Evolutionary conservation across 2,113 vertebrate species (phyloP), one percentile per base, ranked within the genome.

Genomic region (Rhea americana): DNA sequence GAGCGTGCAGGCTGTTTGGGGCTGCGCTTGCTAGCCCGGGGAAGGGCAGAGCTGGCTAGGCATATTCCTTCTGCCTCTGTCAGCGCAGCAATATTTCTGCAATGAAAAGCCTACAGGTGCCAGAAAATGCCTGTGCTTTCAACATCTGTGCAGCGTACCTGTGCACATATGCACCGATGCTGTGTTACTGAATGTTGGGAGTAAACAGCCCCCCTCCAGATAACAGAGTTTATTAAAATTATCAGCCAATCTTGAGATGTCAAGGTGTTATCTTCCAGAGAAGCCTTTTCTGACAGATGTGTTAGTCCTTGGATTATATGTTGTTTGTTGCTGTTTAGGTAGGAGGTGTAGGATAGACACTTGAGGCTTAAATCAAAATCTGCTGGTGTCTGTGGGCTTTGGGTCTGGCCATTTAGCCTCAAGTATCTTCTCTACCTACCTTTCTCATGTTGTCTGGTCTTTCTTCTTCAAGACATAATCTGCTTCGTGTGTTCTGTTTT

Each of bases 131-230:
- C 39, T 0, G 0, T 25, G 53, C 50, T 61, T 47, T 59, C 2
- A 0, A 48, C 59, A n/a, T 25, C 1, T 2, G 3, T 6, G 4
- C 0, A 3, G 22, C 3, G 35, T 5, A 48, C 0, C 3, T 17
- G 55, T n/a, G 22, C 39, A 12, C 11, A 26, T 58, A 48, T 3
- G 1, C 22, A 24, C 5, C 3, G 11, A 8, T 0, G 6, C 0
- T 6, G 41, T 5, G 32, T 13, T 55, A 47, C 51, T 1, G 10
- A 84, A 9, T 37, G 67, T 41, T 22, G 14, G 70, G 62, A 72
- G 66, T 43, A 87, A 89, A 89, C 62, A 91, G 3, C 5, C 5
- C 55, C 9, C 70, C 61, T 79, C 5, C 58, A 85, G 93, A 80
- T 82, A 93, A 71, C 74, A 87, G 71, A 5, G 39, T 62, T 37